phyloP scores from a whole-genome alignment of 2,113 vertebrate species.

The Taurulus bubalis region DNA sequence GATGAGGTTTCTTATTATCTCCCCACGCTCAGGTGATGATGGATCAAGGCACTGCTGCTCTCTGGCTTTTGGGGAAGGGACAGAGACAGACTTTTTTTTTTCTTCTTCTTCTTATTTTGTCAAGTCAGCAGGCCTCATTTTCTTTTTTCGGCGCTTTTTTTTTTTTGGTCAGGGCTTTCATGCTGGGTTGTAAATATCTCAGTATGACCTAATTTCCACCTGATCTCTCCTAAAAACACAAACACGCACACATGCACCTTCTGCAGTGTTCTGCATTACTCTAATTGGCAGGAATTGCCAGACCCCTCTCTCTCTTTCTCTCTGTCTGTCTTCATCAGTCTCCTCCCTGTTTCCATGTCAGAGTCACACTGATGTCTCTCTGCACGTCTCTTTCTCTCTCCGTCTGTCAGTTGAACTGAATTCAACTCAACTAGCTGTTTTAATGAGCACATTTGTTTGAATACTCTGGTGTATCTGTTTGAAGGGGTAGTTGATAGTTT shows the following conservation, averaged over 20 bases:
- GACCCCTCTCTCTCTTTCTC: not conserved
- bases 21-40: constrained; percentile 57
- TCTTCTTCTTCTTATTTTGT: constrained; percentile 54
- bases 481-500: not conserved
- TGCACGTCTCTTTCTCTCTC: constrained; percentile 15
- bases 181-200: constrained; percentile 75
- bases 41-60: constrained; percentile 54
- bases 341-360: constrained; percentile 23
- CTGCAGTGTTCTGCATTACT: constrained; percentile 68
- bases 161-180: constrained; percentile 48
- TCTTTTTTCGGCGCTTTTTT: constrained; percentile 10
- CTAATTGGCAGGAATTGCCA: constrained; percentile 68
- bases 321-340: constrained; percentile 41
- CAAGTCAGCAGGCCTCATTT: constrained; percentile 59
- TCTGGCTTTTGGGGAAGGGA: constrained; percentile 65
- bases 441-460: constrained; percentile 12
- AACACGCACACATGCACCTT: constrained; percentile 18
- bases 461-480: constrained; percentile 1
- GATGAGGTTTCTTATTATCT: constrained; percentile 65
- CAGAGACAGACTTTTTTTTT: constrained; percentile 42
- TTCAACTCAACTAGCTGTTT: not conserved
- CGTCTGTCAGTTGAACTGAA: constrained; percentile 26
- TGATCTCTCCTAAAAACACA: constrained; percentile 48
- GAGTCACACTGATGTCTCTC: constrained; percentile 48
- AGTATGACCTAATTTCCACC: constrained; percentile 71